Evolutionary conservation across 2,797 vertebrate species (phyloP).

Genomic region (Saxicola maurus): DNA sequence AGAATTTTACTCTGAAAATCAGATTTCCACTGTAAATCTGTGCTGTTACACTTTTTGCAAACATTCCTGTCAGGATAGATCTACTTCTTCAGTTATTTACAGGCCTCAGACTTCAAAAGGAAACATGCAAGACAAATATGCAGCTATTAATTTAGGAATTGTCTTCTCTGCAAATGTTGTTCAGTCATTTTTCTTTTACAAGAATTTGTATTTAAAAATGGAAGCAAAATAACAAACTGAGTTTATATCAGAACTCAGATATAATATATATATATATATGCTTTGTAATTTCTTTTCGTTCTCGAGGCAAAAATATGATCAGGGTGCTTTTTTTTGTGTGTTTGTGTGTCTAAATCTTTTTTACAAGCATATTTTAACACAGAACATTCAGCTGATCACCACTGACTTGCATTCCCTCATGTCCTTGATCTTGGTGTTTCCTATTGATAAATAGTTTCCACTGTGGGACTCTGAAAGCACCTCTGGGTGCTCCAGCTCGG

Average conservation of each 20-base stretch:
- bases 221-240: background rate
- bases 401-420: background rate
- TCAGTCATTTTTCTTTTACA: background rate
- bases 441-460: background rate
- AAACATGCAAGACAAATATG: background rate
- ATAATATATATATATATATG: background rate
- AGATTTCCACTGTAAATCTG: background rate
- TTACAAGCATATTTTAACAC: background rate
- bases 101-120: background rate
- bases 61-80: background rate
- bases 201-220: background rate
- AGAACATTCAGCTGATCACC: background rate
- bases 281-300: background rate
- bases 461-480: background rate
- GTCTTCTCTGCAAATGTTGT: background rate
- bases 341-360: background rate
- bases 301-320: background rate
- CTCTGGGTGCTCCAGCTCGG: background rate
- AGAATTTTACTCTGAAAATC: background rate
- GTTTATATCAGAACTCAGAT: background rate
- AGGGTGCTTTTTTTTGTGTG: background rate
- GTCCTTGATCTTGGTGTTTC: background rate
- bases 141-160: background rate
- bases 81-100: background rate
- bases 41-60: background rate